A percentile compares a stretch with the other conserved stretches of the same genome.
phyloP scores from a whole-genome alignment of 2,113 vertebrate genomes.

The Anarhynchus alexandrinus region DNA sequence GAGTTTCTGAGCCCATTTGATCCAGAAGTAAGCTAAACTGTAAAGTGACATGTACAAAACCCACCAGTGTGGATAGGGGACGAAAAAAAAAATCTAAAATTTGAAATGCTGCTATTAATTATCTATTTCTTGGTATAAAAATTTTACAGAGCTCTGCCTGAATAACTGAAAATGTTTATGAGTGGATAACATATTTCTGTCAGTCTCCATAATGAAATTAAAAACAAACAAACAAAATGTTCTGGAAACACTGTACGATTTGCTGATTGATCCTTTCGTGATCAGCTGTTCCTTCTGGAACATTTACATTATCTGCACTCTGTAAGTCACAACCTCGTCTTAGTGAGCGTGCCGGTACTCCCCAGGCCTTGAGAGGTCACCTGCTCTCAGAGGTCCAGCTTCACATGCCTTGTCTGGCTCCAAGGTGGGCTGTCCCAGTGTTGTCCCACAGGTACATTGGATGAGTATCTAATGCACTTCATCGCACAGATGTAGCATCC shows the following conservation, averaged over 20 bases:
- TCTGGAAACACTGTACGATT: background rate
- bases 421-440: background rate
- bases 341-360: background rate
- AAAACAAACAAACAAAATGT: background rate
- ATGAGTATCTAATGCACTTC: background rate
- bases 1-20: background rate
- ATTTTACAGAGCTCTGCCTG: background rate
- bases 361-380: too few relatives aligned
- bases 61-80: background rate
- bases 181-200: background rate
- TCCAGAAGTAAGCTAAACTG: background rate
- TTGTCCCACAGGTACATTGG: background rate
- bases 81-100: background rate
- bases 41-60: background rate
- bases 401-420: background rate
- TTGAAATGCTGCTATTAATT: background rate
- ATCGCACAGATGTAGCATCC: background rate
- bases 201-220: background rate
- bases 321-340: rapidly evolving
- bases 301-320: background rate
- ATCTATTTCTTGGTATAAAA: background rate
- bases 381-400: background rate
- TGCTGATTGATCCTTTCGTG: background rate
- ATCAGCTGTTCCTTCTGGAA: background rate
- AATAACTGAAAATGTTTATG: background rate